Percentiles rank a stretch among this genome's conserved stretches.
Conservation (phyloP, 1,140 invertebrate species). For the Diorhabda elongata region DNA sequence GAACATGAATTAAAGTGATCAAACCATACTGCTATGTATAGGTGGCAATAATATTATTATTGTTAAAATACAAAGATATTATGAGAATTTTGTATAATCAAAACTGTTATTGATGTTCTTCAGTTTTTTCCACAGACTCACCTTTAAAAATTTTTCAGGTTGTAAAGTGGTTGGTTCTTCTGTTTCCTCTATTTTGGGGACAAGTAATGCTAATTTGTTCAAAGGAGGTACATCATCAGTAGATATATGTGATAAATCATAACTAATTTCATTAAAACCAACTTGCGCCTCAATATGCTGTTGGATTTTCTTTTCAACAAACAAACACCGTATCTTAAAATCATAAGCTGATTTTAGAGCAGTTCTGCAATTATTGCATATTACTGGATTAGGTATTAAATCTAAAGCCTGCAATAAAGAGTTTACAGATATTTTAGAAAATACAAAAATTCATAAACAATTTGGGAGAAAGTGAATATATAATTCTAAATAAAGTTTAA, state of each 20-base stretch:
- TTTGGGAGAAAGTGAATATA: too few relatives aligned
- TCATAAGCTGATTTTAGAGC: constrained; percentile 33
- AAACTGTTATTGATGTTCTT: too few relatives aligned
- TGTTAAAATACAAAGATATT: too few relatives aligned
- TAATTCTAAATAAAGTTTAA: too few relatives aligned
- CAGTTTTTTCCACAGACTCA: not conserved
- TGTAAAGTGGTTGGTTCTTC: not conserved
- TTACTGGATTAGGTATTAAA: constrained; percentile 35
- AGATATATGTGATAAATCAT: constrained; percentile 24
- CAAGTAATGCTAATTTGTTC: constrained; percentile 2
- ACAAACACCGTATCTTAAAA: constrained; percentile 31
- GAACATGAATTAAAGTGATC: too few relatives aligned
- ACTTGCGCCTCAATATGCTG: constrained; percentile 28
- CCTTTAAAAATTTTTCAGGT: not conserved
- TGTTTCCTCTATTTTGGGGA: not conserved
- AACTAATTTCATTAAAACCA: constrained; percentile 17
- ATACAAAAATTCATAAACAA: too few relatives aligned
- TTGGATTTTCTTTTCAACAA: constrained; percentile 33
- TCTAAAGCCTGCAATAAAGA: constrained; percentile 31
- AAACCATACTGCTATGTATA: too few relatives aligned
- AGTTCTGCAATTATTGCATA: constrained; percentile 32
- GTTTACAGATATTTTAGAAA: not conserved
- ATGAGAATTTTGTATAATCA: too few relatives aligned
- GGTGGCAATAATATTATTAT: too few relatives aligned
- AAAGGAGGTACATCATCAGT: constrained; percentile 19